Base-by-base conservation (phyloP, 1,140 invertebrate genomes). In the Polyergus mexicanus region DNA sequence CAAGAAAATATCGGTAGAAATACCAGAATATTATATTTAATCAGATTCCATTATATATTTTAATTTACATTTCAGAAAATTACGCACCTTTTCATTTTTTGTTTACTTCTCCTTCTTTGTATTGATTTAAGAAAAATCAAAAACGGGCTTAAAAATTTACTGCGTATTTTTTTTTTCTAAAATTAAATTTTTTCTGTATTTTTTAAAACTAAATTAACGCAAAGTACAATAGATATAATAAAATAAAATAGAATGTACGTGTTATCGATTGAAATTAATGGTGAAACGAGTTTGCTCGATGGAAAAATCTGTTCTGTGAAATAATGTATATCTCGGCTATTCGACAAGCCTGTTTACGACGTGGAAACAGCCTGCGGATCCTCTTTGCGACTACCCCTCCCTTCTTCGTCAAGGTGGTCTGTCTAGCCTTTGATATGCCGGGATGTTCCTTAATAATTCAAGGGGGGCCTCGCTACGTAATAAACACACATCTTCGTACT, bases 401-500 rank as follows among this genome's bases (percentile, higher is more conserved):
- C 13, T 47, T 51, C 13, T 80, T 74, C 68, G 16, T 35, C 69
- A 41, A 22, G 80, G 80, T 83, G 54, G 80, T 75, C 69, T 13
- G 8, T 83, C 78, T 35, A 54, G 63, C 28, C 72, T 84, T 65
- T 58, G 56, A 56, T 51, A 51, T 28, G 62, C 74, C 41, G 38
- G 35, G 58, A 32, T 65, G 44, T 41, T 87, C 63, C 86, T 88
- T 84, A 87, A 86, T 84, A 84, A 87, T 84, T 83, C 78, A 84
- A 84, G 44, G 28, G 44, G 28, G n/a, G 47, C 41, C 22, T 25
- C 74, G 85, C 41, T 78, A 84, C 84, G 47, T 80, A 76, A 89
- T 88, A 88, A 89, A 89, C 77, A 76, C 51, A 63, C 84, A 77
- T 71, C 56, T 38, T 71, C 41, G 76, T 81, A 83, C 68, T 83